Base-by-base conservation (phyloP, 2,888 invertebrate genomes). In the Cataglyphis cursor region DNA sequence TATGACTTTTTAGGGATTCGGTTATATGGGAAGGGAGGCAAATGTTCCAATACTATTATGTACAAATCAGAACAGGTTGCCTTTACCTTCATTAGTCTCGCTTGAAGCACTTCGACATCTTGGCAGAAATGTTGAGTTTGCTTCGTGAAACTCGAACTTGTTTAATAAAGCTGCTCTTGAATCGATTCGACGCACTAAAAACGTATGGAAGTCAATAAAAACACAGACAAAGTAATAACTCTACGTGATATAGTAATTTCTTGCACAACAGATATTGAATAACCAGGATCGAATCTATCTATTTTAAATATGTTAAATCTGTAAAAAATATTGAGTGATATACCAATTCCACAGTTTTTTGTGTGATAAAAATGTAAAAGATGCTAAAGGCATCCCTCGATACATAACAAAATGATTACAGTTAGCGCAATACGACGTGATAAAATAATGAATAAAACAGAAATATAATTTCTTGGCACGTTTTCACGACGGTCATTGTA, bases 1-100 rank as follows among this genome's bases (percentile, higher is more conserved):
- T 51, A 59, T 70, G 70, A 61, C 48, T 21, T 28, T 80, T 82
- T 57, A 35, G 15, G 38, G 59, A 48, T 44, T 9, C 66, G 51
- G 10, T 54, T 21, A 57, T 21, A 57, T 51, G 21, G 18, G 31
- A 64, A 18, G 54, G 64, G 41, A 21, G 9, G 51, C n/a, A 44
- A 35, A 35, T 35, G 4, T 35, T 57, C 10, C 1, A 76, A 28
- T 15, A 38, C 15, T 10, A 21, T n/a, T 57, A 28, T 18, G 38
- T 61, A 74, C 48, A 61, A 80, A 80, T 68, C 62, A 12, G 18
- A 6, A 51, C 48, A 15, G 38, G 0, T 28, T 12, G 9, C 5
- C 24, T 54, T 41, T 6, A 64, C 28, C 35, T 68, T 41, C n/a
- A 44, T 35, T 68, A 28, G n/a, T 38, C 21, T 28, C 54, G 2